Evolutionary conservation across 2,797 vertebrate species (phyloP), one percentile per base, ranked within the genome.

Genomic region (Pipistrellus kuhlii): DNA sequence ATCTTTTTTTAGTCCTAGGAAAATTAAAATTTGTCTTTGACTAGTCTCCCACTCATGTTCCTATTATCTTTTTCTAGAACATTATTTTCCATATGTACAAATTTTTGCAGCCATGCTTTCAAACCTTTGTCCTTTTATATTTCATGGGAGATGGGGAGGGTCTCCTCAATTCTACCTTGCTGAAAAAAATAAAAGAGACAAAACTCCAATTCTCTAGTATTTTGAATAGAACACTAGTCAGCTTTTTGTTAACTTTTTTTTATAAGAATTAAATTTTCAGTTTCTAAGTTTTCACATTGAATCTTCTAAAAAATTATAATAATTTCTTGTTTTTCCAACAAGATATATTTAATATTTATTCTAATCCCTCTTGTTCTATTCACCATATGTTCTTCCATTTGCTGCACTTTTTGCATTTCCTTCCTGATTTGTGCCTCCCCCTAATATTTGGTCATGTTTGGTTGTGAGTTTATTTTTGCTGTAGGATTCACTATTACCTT

Each of bases 391-490:
- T 82, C n/a, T 85, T 90, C 66, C 30, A 55, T 80, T 93, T 69
- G 30, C 25, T 46, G 10, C 51, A 25, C 66, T 78, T 95, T 46
- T 48, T 68, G 18, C 5, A 18, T 80, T 53, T 57, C 11, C 15
- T 85, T 77, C 41, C 20, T 68, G 5, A 46, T 53, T 12, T 25
- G 32, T 66, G 14, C 1, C 14, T 75, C 6, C 94, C 71, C 51
- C 27, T 1, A 18, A 51, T 69, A 80, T 55, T 91, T 78, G 51
- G 38, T 32, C 87, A 69, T 82, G 6, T 20, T 72, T 57, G 2
- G 38, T 44, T 86, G 14, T 81, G 15, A 71, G 27, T 80, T 93
- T 95, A 35, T 64, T 48, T 92, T 93, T 62, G 32, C 62, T 92
- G 66, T 90, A 84, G 59, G 20, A 82, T 73, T 6, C 25, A 38